phyloP scores from a whole-genome alignment of 2,797 vertebrate species.

The Chanos chanos region DNA sequence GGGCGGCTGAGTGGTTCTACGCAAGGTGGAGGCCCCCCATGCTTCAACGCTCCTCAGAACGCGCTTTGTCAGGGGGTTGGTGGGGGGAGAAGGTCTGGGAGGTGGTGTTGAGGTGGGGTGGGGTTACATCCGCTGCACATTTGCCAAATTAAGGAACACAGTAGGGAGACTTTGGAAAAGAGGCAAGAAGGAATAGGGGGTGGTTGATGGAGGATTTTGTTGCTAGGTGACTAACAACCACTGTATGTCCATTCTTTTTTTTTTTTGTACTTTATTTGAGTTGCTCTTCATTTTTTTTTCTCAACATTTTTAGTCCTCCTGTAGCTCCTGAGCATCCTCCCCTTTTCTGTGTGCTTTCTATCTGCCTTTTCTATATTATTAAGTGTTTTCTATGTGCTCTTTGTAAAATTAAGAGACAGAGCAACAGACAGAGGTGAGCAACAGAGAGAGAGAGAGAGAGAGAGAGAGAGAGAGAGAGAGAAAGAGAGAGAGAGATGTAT shows the following conservation, averaged over 20 bases:
- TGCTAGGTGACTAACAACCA: constrained; percentile 99
- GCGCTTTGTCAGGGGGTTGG: constrained; percentile 43
- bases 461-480: too few species aligned
- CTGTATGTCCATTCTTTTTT: constrained; percentile 84
- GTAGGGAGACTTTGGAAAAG: constrained; percentile 62
- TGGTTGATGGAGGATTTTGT: constrained; percentile 84
- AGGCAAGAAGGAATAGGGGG: constrained; percentile 30
- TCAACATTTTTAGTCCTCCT: too few species aligned
- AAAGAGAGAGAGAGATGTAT: too few species aligned
- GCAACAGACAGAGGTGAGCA: too few species aligned
- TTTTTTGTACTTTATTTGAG: constrained; percentile 44
- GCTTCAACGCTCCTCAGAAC: constrained; percentile 81
- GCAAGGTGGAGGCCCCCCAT: constrained; percentile 93
- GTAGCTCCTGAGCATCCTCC: constrained; percentile 11
- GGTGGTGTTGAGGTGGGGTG: constrained; percentile 25
- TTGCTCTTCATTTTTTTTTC: constrained; percentile 29
- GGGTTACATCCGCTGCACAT: constrained; percentile 91
- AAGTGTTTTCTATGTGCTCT: too few species aligned
- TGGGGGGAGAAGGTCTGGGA: constrained; percentile 23
- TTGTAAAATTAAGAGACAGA: too few species aligned
- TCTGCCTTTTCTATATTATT: too few species aligned
- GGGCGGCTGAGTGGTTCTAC: constrained; percentile 89
- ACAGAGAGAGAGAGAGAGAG: too few species aligned
- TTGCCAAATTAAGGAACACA: constrained; percentile 96
- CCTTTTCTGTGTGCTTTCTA: background rate